Percentiles rank a stretch among this genome's conserved stretches.
phyloP scores from a whole-genome alignment of 2,113 vertebrate genomes.

The Periophthalmodon schlosseri region DNA sequence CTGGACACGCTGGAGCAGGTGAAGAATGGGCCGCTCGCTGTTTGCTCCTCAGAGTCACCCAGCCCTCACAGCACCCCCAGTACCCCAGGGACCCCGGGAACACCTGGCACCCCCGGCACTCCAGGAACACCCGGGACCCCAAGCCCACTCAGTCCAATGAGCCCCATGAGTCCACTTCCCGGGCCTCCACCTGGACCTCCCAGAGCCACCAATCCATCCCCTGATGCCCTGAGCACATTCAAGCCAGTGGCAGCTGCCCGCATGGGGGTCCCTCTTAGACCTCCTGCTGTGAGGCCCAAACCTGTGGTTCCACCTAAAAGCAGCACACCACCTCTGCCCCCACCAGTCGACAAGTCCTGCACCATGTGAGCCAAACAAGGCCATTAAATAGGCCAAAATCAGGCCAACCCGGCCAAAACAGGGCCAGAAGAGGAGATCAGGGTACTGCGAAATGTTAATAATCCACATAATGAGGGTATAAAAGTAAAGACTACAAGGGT shows the following conservation, averaged over 20 bases:
- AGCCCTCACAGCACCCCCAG: constrained; percentile 84
- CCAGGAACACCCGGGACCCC: constrained; percentile 83
- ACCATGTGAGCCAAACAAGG: constrained; percentile 87
- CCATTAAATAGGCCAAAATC: constrained; percentile 47
- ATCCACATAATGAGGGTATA: constrained; percentile 67
- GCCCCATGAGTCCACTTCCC: constrained; percentile 74
- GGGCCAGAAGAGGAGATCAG: constrained; percentile 75
- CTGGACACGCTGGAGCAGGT: constrained; percentile 96
- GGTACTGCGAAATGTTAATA: constrained; percentile 72
- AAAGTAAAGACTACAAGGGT: constrained; percentile 65
- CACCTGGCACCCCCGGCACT: constrained; percentile 58
- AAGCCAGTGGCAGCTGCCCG: constrained; percentile 86
- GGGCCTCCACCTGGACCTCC: constrained; percentile 66
- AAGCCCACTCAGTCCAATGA: constrained; percentile 85
- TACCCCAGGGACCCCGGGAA: constrained; percentile 68
- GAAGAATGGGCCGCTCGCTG: constrained; percentile 83
- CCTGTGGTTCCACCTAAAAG: constrained; percentile 95
- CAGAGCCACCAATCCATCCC: constrained; percentile 75
- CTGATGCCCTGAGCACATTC: constrained; percentile 90
- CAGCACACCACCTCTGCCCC: constrained; percentile 86
- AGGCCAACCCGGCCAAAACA: constrained; percentile 71
- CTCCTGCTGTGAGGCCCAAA: constrained; percentile 94
- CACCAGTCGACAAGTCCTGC: constrained; percentile 94
- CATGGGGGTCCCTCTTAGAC: constrained; percentile 90
- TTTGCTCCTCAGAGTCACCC: constrained; percentile 90